Conservation (phyloP, 1,140 invertebrate genomes). For the Gryllus bimaculatus region DNA sequence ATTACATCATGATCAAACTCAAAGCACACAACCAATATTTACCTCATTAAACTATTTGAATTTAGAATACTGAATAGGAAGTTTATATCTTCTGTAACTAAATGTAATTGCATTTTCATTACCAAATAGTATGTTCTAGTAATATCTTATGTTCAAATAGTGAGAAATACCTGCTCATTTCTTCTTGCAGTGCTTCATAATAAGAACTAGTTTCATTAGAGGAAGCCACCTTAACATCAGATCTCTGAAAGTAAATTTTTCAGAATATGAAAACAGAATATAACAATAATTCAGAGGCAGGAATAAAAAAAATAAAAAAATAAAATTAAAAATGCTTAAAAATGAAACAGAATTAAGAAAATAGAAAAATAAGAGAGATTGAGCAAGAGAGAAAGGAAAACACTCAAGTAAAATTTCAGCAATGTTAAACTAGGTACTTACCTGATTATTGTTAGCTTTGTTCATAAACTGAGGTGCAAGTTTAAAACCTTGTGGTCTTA, state of each 20-base stretch:
- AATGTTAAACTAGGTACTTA: neutral
- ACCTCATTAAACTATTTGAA: too few relatives aligned
- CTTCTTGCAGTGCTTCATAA: conserved; percentile 40
- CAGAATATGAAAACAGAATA: conserved; percentile 15
- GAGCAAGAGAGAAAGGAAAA: neutral
- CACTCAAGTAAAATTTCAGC: neutral
- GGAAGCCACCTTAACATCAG: neutral
- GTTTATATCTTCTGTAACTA: too few relatives aligned
- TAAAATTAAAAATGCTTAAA: neutral
- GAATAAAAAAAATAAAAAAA: neutral
- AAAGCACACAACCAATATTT: too few relatives aligned
- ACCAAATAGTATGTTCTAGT: too few relatives aligned
- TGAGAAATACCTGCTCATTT: conserved; percentile 42
- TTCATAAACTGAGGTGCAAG: conserved; percentile 8
- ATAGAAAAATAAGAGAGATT: too few relatives aligned
- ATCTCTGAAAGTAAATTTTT: conserved; percentile 12
- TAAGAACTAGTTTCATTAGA: conserved; percentile 25
- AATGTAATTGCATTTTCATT: too few relatives aligned
- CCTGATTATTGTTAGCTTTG: conserved; percentile 11
- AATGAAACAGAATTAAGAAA: neutral
- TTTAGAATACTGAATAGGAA: too few relatives aligned
- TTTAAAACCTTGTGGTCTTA: conserved; percentile 46
- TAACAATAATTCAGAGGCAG: neutral
- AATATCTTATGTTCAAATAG: too few relatives aligned
- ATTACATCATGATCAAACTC: too few relatives aligned